Evolutionary conservation across 2,797 vertebrate genomes (phyloP), one percentile per base, ranked within the genome.

Genomic region (Spea hammondii): DNA sequence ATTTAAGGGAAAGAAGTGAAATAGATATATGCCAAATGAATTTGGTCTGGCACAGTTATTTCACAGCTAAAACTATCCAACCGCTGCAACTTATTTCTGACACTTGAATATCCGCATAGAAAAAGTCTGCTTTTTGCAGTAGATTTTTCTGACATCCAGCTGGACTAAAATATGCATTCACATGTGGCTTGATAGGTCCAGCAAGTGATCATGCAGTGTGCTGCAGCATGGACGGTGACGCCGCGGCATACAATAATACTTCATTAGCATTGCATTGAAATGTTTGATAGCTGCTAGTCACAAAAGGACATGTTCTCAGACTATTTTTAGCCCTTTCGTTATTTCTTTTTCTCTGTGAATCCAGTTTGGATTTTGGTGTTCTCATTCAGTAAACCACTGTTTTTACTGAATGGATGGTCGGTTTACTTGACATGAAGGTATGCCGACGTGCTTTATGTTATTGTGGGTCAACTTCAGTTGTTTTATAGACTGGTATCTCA

Each of bases 131-230:
- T 32, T 32, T 32, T 32, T 32, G 32, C 32, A 32, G 32, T 32
- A 32, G 32, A 32, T 32, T 13, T 13, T 48, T 78, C 44, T 59
- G 64, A 17, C 59, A 64, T 6, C 62, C 53, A 66, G 77, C 77
- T 79, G 70, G 50, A 64, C 4, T 60, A 50, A 73, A 72, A 60
- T 79, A 65, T 67, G 8, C 64, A 32, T 49, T 54, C 5, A 50
- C 6, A 59, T 67, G 47, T 67, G 44, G 66, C 72, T 12, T 49
- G 14, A 14, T n/a, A 10, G 14, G 8, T 57, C 10, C 53, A 50
- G 11, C 44, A 51, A 64, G 54, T 45, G 8, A 76, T 48, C 67
- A 50, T 66, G 69, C 51, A 46, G 49, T 48, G 10, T 9, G 11
- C 57, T 65, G 9, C 17, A 70, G 46, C 66, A 4, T 7, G n/a